Conservation (phyloP, 2,888 invertebrate genomes). For the Scaptomyza cyrtandrae region DNA sequence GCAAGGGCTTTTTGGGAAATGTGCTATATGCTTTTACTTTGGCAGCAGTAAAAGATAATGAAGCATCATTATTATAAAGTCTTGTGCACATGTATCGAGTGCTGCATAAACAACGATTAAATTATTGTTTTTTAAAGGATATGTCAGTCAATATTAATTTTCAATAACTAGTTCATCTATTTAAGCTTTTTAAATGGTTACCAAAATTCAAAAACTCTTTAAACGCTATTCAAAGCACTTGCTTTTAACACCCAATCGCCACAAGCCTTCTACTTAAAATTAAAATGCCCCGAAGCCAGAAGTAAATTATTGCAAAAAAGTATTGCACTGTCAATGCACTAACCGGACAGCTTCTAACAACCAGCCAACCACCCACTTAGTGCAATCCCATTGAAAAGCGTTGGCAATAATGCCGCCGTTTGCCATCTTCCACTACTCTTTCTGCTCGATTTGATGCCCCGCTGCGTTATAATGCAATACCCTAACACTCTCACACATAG, state of each 20-base stretch:
- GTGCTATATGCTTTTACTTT: not conserved
- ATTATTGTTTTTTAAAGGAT: no score
- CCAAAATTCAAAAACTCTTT: not conserved
- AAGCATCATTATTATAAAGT: no score
- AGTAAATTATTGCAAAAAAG: slow-evolving; percentile 59
- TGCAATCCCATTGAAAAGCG: slow-evolving; percentile 24
- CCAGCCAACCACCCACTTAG: not conserved
- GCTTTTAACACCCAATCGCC: slow-evolving; percentile 1
- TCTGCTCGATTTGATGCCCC: slow-evolving; percentile 46
- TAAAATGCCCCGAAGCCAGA: slow-evolving; percentile 49
- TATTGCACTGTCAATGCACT: slow-evolving; percentile 37
- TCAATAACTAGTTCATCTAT: no score
- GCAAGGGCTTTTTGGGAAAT: not conserved
- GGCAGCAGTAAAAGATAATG: slow-evolving; percentile 12
- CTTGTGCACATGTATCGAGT: no score
- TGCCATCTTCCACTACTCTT: slow-evolving; percentile 16
- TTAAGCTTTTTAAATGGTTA: not conserved
- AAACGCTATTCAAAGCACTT: slow-evolving; percentile 1
- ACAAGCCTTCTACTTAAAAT: slow-evolving; percentile 34
- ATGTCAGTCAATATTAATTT: no score
- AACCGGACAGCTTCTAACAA: not conserved
- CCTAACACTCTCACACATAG: slow-evolving; percentile 2
- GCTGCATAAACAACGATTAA: no score
- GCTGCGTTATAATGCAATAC: slow-evolving; percentile 61
- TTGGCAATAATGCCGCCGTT: slow-evolving; percentile 56